Evolutionary conservation across 2,113 vertebrate species (phyloP).

Genomic region (Larimichthys polyactis): DNA sequence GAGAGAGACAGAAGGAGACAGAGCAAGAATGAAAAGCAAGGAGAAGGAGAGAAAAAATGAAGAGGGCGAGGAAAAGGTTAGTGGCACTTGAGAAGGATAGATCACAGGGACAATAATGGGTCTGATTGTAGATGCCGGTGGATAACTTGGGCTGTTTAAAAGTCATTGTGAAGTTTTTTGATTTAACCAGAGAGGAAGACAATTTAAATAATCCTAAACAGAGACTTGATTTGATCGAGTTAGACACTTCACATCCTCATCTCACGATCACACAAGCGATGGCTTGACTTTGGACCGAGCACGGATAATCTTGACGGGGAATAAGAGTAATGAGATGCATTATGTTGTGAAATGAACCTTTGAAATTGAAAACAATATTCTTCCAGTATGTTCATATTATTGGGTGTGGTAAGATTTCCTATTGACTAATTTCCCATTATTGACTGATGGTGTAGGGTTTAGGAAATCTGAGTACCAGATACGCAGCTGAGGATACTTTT

Average conservation of each 20-base stretch:
- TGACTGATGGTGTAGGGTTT: not conserved
- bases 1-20: conserved; percentile 50
- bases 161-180: conserved; percentile 19
- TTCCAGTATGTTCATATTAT: not conserved
- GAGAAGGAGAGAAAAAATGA: conserved; percentile 44
- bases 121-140: conserved; percentile 25
- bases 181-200: conserved; percentile 23
- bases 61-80: conserved; percentile 50
- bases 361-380: conserved; percentile 13
- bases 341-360: conserved; percentile 38
- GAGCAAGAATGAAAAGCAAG: conserved; percentile 60
- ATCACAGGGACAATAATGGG: conserved; percentile 40
- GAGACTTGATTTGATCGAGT: conserved; percentile 1
- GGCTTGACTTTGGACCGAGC: not conserved
- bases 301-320: not conserved
- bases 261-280: not conserved
- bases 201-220: conserved; percentile 22
- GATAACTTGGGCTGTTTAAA: conserved; percentile 16
- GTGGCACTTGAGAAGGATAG: conserved; percentile 22
- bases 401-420: not conserved
- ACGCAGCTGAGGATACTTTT: not conserved
- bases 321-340: conserved; percentile 28
- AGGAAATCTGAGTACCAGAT: not conserved
- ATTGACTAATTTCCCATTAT: not conserved
- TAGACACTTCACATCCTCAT: not conserved